Conservation (phyloP, 2,888 invertebrate species). For the Lingula anatina region DNA sequence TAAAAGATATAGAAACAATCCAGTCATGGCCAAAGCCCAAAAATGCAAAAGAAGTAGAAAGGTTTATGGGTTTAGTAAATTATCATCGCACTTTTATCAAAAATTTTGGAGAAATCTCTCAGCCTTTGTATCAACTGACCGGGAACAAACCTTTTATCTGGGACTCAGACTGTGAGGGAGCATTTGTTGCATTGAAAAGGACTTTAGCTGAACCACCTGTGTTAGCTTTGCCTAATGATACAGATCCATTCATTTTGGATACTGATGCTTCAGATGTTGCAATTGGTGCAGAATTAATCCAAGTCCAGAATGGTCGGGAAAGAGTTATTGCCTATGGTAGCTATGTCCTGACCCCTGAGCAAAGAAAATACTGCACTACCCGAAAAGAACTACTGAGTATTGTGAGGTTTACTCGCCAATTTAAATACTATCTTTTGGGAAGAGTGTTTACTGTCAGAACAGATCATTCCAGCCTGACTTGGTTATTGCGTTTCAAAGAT, state of each 20-base stretch:
- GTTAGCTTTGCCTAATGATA: not conserved
- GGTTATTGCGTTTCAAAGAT: slow-evolving; percentile 7
- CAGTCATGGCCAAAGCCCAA: slow-evolving; percentile 5
- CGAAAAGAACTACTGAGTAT: slow-evolving; percentile 10
- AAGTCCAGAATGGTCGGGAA: slow-evolving; percentile 7
- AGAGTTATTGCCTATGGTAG: slow-evolving; percentile 8
- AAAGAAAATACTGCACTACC: slow-evolving; percentile 9
- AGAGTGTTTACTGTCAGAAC: slow-evolving; percentile 6
- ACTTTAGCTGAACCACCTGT: not conserved
- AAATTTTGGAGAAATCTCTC: slow-evolving; percentile 4
- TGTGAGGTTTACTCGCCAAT: slow-evolving; percentile 6
- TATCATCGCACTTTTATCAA: slow-evolving; percentile 6
- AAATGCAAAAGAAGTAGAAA: slow-evolving; percentile 3
- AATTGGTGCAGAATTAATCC: slow-evolving; percentile 9
- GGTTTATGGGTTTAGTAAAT: slow-evolving; percentile 4
- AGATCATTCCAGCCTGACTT: slow-evolving; percentile 9
- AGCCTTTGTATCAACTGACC: slow-evolving; percentile 1
- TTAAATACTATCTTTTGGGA: slow-evolving; percentile 8
- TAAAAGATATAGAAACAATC: slow-evolving; percentile 7
- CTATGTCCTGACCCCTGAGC: slow-evolving; percentile 3
- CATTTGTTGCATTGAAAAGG: not conserved
- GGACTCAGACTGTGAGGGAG: not conserved
- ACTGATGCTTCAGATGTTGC: slow-evolving; percentile 8
- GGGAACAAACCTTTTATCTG: not conserved
- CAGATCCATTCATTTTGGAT: slow-evolving; percentile 5